A percentile compares a stretch with the other conserved stretches of the same genome.
These are phyloP conservation scores for Melanocharis versteri DNA, from an alignment of 2,113 vertebrate genomes.

Conservation along the genomic window DNA sequence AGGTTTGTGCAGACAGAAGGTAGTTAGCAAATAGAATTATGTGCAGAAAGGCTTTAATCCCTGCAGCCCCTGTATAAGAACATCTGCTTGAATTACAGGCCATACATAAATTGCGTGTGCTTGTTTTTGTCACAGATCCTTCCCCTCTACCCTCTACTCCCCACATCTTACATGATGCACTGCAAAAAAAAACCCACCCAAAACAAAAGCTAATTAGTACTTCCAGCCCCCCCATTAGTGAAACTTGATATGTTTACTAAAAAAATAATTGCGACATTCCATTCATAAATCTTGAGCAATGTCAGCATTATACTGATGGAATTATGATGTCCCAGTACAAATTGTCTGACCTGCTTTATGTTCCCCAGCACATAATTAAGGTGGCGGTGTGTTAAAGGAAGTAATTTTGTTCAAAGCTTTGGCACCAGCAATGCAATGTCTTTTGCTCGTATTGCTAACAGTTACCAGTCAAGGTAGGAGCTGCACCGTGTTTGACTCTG, in stretches of 20 bases:
- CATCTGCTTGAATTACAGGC: conserved; percentile 88
- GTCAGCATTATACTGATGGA: conserved; percentile 85
- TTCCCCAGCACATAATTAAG: conserved; percentile 93
- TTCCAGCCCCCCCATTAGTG: conserved; percentile 83
- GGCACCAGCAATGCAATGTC: conserved; percentile 81
- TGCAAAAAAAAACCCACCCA: conserved; percentile 62
- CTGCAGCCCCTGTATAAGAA: conserved; percentile 79
- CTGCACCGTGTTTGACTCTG: conserved; percentile 70
- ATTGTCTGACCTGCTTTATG: conserved; percentile 91
- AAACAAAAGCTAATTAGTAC: conserved; percentile 84
- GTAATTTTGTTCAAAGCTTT: conserved; percentile 93
- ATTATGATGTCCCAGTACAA: conserved; percentile 96
- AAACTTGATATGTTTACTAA: conserved; percentile 81
- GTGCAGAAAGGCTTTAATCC: conserved; percentile 80
- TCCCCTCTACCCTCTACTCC: conserved; percentile 44
- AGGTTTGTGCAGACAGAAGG: conserved; percentile 75
- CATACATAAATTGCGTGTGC: conserved; percentile 79
- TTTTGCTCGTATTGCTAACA: conserved; percentile 80
- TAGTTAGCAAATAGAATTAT: conserved; percentile 83
- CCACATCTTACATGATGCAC: conserved; percentile 76
- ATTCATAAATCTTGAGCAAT: conserved; percentile 89
- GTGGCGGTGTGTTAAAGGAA: conserved; percentile 87
- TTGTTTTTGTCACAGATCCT: conserved; percentile 84
- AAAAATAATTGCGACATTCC: conserved; percentile 91
- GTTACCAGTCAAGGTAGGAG: conserved; percentile 77